Evolutionary conservation across 2,888 invertebrate species (phyloP).

Genomic region (Hedychridium roseum): DNA sequence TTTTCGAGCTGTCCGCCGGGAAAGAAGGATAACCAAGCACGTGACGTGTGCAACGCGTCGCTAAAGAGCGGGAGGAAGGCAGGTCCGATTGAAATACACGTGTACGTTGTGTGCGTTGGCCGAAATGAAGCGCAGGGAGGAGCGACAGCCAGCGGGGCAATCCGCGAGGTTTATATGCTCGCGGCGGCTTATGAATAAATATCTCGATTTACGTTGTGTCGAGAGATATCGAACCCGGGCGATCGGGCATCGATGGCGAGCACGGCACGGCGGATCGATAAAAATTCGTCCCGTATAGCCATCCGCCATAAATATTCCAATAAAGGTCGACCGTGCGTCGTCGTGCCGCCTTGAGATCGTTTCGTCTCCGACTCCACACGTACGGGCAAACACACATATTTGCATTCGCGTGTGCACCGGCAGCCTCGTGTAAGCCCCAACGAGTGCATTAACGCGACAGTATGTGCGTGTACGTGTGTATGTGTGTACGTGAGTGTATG

Average conservation of each 20-base stretch:
- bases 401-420: too few species aligned
- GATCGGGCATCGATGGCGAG: conserved; percentile 37
- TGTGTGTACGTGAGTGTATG: too few species aligned
- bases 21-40: background rate
- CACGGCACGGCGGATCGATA: conserved; percentile 56
- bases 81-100: too few species aligned
- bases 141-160: conserved; percentile 52
- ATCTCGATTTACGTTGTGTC: conserved; percentile 50
- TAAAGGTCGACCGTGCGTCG: conserved; percentile 44
- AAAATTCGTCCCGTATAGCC: conserved; percentile 49
- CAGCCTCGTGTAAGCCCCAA: too few species aligned
- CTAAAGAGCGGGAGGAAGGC: too few species aligned
- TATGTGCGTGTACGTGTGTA: too few species aligned
- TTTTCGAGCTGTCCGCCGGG: background rate
- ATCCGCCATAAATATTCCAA: conserved; percentile 55
- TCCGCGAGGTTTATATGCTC: conserved; percentile 47
- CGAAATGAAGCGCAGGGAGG: conserved; percentile 20
- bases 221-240: conserved; percentile 38
- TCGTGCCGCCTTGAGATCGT: conserved; percentile 30
- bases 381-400: too few species aligned
- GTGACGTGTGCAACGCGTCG: too few species aligned
- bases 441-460: too few species aligned
- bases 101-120: too few species aligned
- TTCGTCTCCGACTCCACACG: conserved; percentile 25
- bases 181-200: conserved; percentile 54